Percentiles rank a stretch among this genome's conserved stretches.
Evolutionary conservation across 2,797 vertebrate species (phyloP).

Genomic region (Syngnathus rostellatus): DNA sequence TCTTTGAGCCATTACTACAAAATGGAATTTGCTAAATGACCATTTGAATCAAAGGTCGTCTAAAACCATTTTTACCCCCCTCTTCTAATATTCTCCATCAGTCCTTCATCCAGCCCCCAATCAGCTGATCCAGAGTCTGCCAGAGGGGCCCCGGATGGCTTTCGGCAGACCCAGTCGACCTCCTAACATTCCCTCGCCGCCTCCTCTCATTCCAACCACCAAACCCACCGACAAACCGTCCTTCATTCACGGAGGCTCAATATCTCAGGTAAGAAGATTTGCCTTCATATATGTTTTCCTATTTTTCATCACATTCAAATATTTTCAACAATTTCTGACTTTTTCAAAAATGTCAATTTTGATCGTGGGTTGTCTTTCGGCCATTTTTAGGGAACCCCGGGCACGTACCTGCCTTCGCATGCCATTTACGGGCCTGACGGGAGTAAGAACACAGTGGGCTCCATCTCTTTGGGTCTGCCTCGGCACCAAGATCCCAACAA

Average conservation of each 20-base stretch:
- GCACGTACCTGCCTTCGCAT: constrained; percentile 91
- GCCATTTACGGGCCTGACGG: constrained; percentile 81
- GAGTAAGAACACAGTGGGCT: constrained; percentile 85
- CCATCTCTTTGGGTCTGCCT: constrained; percentile 92
- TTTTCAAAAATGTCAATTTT: constrained; percentile 8
- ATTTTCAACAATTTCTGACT: neutral
- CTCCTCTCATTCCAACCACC: constrained; percentile 96
- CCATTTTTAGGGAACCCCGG: constrained; percentile 83
- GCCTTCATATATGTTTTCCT: no score
- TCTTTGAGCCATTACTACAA: no score
- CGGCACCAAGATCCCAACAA: constrained; percentile 88
- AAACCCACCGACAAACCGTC: constrained; percentile 96
- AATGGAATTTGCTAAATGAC: no score
- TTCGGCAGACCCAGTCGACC: constrained; percentile 86
- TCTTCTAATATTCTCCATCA: constrained; percentile 38
- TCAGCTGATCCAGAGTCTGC: constrained; percentile 82
- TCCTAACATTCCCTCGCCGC: constrained; percentile 83
- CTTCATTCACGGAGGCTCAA: constrained; percentile 95
- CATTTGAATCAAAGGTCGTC: neutral
- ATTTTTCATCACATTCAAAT: neutral
- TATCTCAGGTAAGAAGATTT: constrained; percentile 84
- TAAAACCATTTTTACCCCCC: neutral
- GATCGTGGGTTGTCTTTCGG: constrained; percentile 25
- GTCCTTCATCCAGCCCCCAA: constrained; percentile 89
- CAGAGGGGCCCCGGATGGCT: constrained; percentile 84